These are phyloP conservation scores for Paraplagusia blochii DNA, from an alignment of 2,113 vertebrate species.

Conservation along the genomic window DNA sequence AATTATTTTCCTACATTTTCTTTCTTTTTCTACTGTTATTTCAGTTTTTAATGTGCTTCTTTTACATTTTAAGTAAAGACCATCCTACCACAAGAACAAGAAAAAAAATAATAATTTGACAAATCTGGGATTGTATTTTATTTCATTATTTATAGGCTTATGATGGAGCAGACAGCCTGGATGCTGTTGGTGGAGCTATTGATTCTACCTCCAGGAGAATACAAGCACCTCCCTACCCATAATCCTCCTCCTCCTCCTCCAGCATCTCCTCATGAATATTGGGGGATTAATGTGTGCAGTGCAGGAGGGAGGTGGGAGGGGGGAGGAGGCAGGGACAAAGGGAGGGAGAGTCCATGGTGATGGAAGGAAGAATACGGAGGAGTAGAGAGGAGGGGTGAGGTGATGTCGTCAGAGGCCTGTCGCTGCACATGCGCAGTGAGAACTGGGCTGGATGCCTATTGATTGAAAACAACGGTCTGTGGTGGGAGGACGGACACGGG, in stretches of 20 bases:
- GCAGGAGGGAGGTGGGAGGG: slow-evolving; percentile 25
- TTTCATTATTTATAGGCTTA: too few relatives aligned
- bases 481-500: slow-evolving; percentile 58
- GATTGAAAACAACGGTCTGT: slow-evolving; percentile 70
- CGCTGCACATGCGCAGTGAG: slow-evolving; percentile 69
- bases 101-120: too few relatives aligned
- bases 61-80: too few relatives aligned
- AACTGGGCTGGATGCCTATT: slow-evolving; percentile 66
- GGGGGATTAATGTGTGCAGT: slow-evolving; percentile 41
- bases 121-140: too few relatives aligned
- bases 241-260: slow-evolving; percentile 8
- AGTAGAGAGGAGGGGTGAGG: slow-evolving; percentile 27
- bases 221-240: neutral
- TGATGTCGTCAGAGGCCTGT: slow-evolving; percentile 61
- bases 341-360: slow-evolving; percentile 36
- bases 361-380: slow-evolving; percentile 14
- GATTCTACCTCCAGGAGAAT: too few relatives aligned
- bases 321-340: slow-evolving; percentile 23
- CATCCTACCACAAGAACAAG: too few relatives aligned
- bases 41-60: too few relatives aligned
- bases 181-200: too few relatives aligned
- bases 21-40: too few relatives aligned
- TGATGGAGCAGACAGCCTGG: too few relatives aligned
- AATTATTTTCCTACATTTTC: neutral
- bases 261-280: slow-evolving; percentile 67